A percentile compares a stretch with the other conserved stretches of the same genome.
Evolutionary conservation across 2,113 vertebrate genomes (phyloP).

Genomic region (Telmatochromis sp.): DNA sequence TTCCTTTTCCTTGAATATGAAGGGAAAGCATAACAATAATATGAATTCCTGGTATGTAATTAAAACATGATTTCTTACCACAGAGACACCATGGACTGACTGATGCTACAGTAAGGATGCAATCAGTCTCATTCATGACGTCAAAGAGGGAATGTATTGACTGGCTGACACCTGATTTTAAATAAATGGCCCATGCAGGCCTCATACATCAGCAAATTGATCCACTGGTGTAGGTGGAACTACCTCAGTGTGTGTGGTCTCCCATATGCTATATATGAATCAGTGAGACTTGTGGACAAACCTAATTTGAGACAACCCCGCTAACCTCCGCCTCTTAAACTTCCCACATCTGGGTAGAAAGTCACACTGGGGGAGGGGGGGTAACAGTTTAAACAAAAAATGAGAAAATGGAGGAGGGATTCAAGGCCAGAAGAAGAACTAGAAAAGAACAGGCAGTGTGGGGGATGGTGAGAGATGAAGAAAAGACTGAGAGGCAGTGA

Average conservation of each 20-base stretch:
- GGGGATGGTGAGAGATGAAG: neutral
- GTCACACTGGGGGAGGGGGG: neutral
- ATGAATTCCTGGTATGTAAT: neutral
- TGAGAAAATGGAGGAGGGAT: neutral
- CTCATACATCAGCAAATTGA: constrained; percentile 10
- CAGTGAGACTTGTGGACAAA: constrained; percentile 16
- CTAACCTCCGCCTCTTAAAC: neutral
- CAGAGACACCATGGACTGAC: neutral
- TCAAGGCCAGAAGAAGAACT: neutral
- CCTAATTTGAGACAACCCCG: constrained; percentile 6
- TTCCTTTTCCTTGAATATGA: neutral
- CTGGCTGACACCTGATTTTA: constrained; percentile 2
- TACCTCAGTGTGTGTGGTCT: neutral
- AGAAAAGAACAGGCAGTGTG: neutral
- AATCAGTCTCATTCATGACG: neutral
- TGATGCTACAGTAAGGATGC: neutral
- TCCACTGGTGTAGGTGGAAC: neutral
- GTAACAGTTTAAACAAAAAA: neutral
- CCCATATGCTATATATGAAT: constrained; percentile 4
- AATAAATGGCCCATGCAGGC: constrained; percentile 1
- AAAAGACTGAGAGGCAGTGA: neutral
- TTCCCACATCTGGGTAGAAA: neutral
- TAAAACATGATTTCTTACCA: neutral
- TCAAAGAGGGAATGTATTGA: neutral
- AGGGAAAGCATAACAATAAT: neutral